A percentile compares a stretch with the other conserved stretches of the same genome.
Evolutionary conservation across 2,113 vertebrate species (phyloP).

Genomic region (Cinclus cinclus): DNA sequence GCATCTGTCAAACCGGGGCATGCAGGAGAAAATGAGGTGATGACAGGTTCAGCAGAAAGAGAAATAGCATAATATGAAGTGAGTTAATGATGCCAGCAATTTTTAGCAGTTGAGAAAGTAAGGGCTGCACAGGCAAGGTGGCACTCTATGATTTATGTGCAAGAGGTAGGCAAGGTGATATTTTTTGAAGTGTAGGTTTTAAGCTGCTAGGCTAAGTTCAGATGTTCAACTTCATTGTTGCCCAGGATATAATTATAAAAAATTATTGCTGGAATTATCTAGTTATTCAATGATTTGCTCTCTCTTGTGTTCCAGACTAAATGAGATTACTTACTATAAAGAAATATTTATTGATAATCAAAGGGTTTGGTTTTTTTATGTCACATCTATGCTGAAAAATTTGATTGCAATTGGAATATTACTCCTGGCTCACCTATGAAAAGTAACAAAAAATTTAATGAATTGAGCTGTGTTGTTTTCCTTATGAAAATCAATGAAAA

Average conservation of each 20-base stretch:
- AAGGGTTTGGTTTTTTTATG: background rate
- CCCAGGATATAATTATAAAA: conserved; percentile 3
- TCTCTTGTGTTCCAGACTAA: background rate
- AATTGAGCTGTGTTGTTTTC: background rate
- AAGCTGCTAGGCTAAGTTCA: background rate
- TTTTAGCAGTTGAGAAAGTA: conserved; percentile 43
- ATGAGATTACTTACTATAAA: background rate
- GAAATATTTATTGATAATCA: background rate
- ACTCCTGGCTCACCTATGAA: background rate
- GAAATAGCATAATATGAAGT: conserved; percentile 43
- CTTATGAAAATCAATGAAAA: background rate
- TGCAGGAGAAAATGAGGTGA: conserved; percentile 9
- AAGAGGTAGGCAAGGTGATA: conserved; percentile 17
- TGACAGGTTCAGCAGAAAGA: conserved; percentile 57
- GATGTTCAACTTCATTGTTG: background rate
- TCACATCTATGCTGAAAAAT: background rate
- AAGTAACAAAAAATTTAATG: background rate
- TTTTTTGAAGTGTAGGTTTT: conserved; percentile 28
- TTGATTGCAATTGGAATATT: background rate
- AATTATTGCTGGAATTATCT: background rate
- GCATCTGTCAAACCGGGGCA: background rate
- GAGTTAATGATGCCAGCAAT: conserved; percentile 58
- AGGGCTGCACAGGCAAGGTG: conserved; percentile 26
- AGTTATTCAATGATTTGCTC: background rate
- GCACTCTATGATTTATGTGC: conserved; percentile 51